Percentiles rank a stretch among this genome's conserved stretches.
Evolutionary conservation across 1,140 invertebrate genomes (phyloP).

Genomic region (Sipha flava): DNA sequence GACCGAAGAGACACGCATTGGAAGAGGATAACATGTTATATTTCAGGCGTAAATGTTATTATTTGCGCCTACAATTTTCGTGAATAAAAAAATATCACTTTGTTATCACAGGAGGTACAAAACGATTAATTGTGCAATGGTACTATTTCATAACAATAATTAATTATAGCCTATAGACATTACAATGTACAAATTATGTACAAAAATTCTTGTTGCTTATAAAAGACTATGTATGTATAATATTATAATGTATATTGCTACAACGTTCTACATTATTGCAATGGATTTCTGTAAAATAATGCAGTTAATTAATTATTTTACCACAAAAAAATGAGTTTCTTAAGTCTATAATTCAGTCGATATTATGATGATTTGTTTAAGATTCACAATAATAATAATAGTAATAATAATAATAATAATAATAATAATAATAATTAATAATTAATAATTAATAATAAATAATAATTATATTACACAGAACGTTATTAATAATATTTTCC

Average conservation of each 20-base stretch:
- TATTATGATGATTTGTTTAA: neutral
- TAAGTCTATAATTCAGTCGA: neutral
- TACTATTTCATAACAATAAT: neutral
- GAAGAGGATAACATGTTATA: too few species aligned
- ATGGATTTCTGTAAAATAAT: too few species aligned
- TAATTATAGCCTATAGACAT: neutral
- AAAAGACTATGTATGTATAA: neutral
- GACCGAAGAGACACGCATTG: too few species aligned
- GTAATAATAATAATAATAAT: neutral
- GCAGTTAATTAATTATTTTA: too few species aligned
- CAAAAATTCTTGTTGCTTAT: neutral
- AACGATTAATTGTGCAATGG: neutral
- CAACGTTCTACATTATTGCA: neutral
- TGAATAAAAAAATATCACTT: neutral
- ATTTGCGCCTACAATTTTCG: neutral
- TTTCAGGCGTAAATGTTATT: too few species aligned
- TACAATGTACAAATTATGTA: neutral
- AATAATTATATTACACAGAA: too few species aligned
- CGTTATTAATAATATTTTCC: too few species aligned
- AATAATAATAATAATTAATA: too few species aligned
- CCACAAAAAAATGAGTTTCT: neutral
- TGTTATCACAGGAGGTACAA: constrained; percentile 18
- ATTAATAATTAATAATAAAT: too few species aligned
- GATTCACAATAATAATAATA: neutral
- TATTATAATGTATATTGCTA: neutral